These are phyloP conservation scores for Botia kubotai DNA, from an alignment of 2,797 vertebrate species.

Conservation along the genomic window DNA sequence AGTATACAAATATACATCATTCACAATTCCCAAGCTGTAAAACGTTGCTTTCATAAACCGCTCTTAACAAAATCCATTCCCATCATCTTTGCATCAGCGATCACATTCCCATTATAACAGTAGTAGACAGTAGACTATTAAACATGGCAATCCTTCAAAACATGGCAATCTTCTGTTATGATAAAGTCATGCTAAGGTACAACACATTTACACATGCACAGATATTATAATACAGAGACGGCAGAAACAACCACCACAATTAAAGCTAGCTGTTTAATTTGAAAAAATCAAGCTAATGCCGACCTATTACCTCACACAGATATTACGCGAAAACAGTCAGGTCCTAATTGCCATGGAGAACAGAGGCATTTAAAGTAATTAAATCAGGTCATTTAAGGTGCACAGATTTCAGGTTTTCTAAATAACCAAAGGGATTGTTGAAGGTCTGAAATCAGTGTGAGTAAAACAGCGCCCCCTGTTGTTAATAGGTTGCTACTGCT, in stretches of 20 bases:
- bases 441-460: not conserved
- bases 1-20: not conserved
- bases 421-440: not conserved
- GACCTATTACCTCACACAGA: not conserved
- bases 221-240: not conserved
- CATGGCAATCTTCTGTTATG: too few relatives aligned
- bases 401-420: not conserved
- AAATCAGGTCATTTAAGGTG: conserved; percentile 36
- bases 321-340: conserved; percentile 16
- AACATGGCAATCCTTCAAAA: not conserved
- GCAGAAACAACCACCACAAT: not conserved
- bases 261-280: conserved; percentile 4
- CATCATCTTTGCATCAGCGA: not conserved
- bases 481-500: conserved; percentile 9
- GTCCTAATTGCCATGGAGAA: conserved; percentile 4
- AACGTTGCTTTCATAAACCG: not conserved
- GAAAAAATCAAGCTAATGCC: conserved; percentile 21
- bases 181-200: not conserved
- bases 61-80: too few relatives aligned
- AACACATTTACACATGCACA: not conserved
- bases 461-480: conserved; percentile 48
- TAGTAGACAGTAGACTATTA: not conserved
- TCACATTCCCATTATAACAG: not conserved
- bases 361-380: conserved; percentile 24
- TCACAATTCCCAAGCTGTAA: not conserved